phyloP scores from a whole-genome alignment of 2,888 invertebrate genomes.

The Aricia artaxerxes region DNA sequence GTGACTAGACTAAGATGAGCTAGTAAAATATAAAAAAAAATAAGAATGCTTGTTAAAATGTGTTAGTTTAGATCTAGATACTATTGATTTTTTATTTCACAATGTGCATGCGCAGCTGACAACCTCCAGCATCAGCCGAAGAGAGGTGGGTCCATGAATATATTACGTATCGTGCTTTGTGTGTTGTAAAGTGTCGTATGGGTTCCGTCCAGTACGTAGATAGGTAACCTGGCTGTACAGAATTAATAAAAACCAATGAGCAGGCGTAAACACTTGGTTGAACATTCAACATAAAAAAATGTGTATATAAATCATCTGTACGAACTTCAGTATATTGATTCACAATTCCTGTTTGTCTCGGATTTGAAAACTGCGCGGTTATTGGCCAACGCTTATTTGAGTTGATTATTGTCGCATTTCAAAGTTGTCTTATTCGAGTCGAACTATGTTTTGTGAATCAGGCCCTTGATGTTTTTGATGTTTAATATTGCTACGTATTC shows the following conservation, averaged over 20 bases:
- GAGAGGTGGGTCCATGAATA: constrained; percentile 62
- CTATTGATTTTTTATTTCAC: constrained; percentile 55
- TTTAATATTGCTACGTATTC: background rate
- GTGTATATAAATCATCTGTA: background rate
- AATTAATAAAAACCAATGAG: background rate
- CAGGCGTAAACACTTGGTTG: background rate
- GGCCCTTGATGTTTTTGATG: background rate
- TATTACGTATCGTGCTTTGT: constrained; percentile 39
- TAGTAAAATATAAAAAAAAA: background rate
- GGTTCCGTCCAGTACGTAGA: constrained; percentile 10
- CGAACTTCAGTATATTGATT: background rate
- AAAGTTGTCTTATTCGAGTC: too few species aligned
- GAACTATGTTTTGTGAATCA: background rate
- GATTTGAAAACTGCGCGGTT: background rate
- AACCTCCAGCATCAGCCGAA: constrained; percentile 64
- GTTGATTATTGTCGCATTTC: too few species aligned
- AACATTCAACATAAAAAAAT: background rate
- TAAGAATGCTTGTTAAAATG: constrained; percentile 31
- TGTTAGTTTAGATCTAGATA: constrained; percentile 35
- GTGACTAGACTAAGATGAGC: background rate
- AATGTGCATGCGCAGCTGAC: constrained; percentile 69
- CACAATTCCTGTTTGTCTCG: background rate
- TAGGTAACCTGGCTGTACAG: constrained; percentile 8
- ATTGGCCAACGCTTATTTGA: background rate
- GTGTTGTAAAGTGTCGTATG: constrained; percentile 33